Percentiles rank a stretch among this genome's conserved stretches.
Conservation (phyloP, 2,888 invertebrate species). For the Keiferia lycopersicella region DNA sequence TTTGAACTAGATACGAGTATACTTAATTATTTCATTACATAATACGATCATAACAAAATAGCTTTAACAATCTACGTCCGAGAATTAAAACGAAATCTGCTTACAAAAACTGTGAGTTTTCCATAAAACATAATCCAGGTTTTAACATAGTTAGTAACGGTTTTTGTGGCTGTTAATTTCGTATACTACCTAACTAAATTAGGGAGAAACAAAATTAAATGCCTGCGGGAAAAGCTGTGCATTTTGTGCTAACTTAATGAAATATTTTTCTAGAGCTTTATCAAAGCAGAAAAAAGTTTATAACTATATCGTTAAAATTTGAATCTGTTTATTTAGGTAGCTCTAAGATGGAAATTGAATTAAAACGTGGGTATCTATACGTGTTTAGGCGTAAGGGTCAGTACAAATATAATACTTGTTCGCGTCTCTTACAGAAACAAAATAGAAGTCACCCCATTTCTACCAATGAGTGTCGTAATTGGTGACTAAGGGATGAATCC, state of each 20-base stretch:
- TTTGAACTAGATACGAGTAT: no score
- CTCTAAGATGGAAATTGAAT: not conserved
- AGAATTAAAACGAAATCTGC: not conserved
- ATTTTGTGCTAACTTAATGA: slow-evolving; percentile 11
- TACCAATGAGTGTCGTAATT: no score
- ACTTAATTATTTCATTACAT: no score
- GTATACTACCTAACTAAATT: slow-evolving; percentile 13
- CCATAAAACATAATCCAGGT: slow-evolving; percentile 4
- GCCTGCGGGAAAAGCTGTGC: not conserved
- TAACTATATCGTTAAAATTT: not conserved
- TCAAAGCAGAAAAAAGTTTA: not conserved
- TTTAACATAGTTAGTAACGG: not conserved
- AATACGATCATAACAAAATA: no score
- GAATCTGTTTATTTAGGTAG: not conserved
- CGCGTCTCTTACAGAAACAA: no score
- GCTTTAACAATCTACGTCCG: not conserved
- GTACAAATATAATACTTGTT: no score
- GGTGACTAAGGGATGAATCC: no score
- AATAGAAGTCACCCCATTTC: no score
- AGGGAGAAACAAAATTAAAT: slow-evolving; percentile 12
- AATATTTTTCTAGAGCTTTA: not conserved
- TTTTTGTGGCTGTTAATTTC: not conserved
- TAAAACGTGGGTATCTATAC: not conserved
- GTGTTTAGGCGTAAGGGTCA: not conserved
- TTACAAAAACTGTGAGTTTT: not conserved